Percentiles rank a stretch among this genome's conserved stretches.
Conservation (phyloP, 2,888 invertebrate genomes). For the Cephus nigrinus region DNA sequence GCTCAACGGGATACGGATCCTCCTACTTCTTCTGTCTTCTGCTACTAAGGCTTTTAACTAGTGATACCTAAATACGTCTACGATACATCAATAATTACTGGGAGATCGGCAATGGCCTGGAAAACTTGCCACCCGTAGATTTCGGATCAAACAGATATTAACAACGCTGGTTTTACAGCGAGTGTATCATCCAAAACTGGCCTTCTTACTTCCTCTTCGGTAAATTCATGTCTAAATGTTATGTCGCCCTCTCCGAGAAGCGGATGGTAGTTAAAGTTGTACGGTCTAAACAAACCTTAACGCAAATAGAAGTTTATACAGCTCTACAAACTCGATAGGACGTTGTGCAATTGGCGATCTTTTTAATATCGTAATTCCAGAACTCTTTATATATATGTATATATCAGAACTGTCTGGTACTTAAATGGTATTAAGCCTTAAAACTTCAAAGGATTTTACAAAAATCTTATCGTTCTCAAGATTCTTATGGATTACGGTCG, state of each 20-base stretch:
- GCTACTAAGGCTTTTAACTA: background rate
- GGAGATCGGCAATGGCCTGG: background rate
- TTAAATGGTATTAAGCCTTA: background rate
- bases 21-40: background rate
- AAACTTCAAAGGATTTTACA: background rate
- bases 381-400: background rate
- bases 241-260: slow-evolving; percentile 5
- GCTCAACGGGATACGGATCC: background rate
- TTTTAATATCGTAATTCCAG: background rate
- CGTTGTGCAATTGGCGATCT: background rate
- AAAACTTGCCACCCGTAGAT: background rate
- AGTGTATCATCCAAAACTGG: background rate
- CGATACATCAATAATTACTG: background rate
- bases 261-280: slow-evolving; percentile 19
- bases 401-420: background rate
- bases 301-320: slow-evolving; percentile 16
- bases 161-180: background rate
- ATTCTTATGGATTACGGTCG: background rate
- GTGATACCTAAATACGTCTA: background rate
- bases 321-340: background rate
- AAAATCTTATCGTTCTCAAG: background rate
- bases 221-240: background rate
- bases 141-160: background rate
- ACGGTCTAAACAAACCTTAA: slow-evolving; percentile 19
- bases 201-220: background rate